A percentile compares a stretch with the other conserved stretches of the same genome.
Evolutionary conservation across 2,888 invertebrate genomes (phyloP).

Genomic region (Mesorhabditis belari): DNA sequence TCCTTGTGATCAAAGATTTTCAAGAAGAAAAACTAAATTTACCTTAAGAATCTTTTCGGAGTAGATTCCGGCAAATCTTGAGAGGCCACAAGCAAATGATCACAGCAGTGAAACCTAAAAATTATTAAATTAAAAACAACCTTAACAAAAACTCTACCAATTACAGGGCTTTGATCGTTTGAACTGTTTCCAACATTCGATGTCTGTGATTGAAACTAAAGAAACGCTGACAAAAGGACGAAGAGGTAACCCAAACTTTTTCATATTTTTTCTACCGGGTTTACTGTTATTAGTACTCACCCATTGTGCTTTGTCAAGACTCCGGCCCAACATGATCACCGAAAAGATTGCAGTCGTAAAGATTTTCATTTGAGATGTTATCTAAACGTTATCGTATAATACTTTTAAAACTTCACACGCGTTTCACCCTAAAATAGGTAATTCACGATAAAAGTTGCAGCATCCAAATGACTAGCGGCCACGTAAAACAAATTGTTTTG

Average conservation of each 20-base stretch:
- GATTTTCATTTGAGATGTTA: conserved; percentile 59
- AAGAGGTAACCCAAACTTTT: conserved; percentile 36
- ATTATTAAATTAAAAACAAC: no score
- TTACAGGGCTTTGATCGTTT: conserved; percentile 19
- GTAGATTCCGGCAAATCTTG: conserved; percentile 93
- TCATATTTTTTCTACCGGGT: neutral
- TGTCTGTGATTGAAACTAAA: conserved; percentile 55
- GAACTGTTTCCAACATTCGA: conserved; percentile 4
- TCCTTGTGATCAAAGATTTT: conserved; percentile 59
- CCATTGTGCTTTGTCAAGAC: conserved; percentile 43
- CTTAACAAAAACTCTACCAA: conserved; percentile 67
- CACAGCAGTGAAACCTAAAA: conserved; percentile 68
- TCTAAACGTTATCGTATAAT: no score
- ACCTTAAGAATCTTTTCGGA: conserved; percentile 90
- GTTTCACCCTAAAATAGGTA: neutral
- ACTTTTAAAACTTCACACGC: no score
- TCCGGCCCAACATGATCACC: conserved; percentile 56
- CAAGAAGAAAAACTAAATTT: neutral
- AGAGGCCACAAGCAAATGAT: conserved; percentile 78
- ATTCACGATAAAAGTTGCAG: conserved; percentile 88
- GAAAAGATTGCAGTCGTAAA: conserved; percentile 60
- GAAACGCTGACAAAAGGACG: conserved; percentile 55
- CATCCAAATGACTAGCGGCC: conserved; percentile 93
- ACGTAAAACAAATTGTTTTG: conserved; percentile 95
- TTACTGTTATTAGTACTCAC: conserved; percentile 1